Evolutionary conservation across 1,140 invertebrate species (phyloP).

Genomic region (Carposina sasakii): DNA sequence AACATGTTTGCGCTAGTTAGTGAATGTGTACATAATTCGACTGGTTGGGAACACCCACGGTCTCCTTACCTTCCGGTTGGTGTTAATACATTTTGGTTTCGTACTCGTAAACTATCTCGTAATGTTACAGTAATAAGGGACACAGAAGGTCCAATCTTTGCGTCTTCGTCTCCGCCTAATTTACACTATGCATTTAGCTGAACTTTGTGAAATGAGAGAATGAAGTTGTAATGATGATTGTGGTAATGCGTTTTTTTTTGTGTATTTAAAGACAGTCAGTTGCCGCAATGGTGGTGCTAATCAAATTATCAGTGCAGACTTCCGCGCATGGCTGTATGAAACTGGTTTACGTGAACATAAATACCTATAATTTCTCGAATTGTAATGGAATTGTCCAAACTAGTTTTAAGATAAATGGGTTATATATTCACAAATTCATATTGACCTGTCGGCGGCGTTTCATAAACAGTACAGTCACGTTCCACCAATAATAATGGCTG

Average conservation of each 20-base stretch:
- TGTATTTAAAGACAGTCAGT: slow-evolving; percentile 58
- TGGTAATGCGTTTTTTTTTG: slow-evolving; percentile 60
- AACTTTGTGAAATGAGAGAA: slow-evolving; percentile 65
- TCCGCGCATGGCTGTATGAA: slow-evolving; percentile 56
- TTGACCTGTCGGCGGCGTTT: slow-evolving; percentile 41
- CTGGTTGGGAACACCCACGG: slow-evolving; percentile 64
- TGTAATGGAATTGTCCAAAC: slow-evolving; percentile 26
- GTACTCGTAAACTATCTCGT: slow-evolving; percentile 34
- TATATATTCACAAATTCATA: slow-evolving; percentile 41
- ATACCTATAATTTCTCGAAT: slow-evolving; percentile 7
- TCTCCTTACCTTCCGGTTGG: slow-evolving; percentile 43
- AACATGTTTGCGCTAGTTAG: slow-evolving; percentile 34
- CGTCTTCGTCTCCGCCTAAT: slow-evolving; percentile 50
- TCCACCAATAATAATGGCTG: slow-evolving; percentile 33
- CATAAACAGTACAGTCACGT: slow-evolving; percentile 48
- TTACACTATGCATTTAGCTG: slow-evolving; percentile 65
- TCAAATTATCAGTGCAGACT: slow-evolving; percentile 64
- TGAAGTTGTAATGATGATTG: slow-evolving; percentile 57
- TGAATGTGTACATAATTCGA: slow-evolving; percentile 31
- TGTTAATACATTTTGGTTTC: slow-evolving; percentile 65
- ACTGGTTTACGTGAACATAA: slow-evolving; percentile 39
- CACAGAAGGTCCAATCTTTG: background rate
- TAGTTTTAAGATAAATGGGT: slow-evolving; percentile 37
- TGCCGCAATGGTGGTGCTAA: slow-evolving; percentile 54
- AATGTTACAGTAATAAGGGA: slow-evolving; percentile 26